Percentiles rank a stretch among this genome's conserved stretches.
These are phyloP conservation scores for Tiphia femorata DNA, from an alignment of 2,888 invertebrate genomes.

Conservation along the genomic window DNA sequence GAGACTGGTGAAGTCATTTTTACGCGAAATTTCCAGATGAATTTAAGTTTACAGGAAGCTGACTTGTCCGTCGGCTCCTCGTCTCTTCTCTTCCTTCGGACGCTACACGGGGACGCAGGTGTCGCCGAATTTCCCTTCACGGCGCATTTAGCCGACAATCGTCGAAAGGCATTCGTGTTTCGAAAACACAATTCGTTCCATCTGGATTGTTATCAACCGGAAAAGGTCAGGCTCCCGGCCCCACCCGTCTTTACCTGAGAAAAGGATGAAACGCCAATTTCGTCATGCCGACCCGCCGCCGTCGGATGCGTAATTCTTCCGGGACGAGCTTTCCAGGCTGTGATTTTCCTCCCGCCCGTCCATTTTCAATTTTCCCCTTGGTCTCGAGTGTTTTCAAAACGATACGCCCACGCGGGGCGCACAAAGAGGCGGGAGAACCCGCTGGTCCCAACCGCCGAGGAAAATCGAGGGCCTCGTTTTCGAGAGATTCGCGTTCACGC, in stretches of 20 bases:
- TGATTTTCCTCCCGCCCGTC: constrained; percentile 8
- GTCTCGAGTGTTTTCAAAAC: too few relatives aligned
- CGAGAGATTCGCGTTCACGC: too few relatives aligned
- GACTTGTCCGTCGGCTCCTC: too few relatives aligned
- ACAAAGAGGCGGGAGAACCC: too few relatives aligned
- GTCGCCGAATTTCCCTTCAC: constrained; percentile 42
- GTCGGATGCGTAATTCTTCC: constrained; percentile 17
- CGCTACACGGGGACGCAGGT: constrained; percentile 38
- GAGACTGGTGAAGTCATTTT: too few relatives aligned
- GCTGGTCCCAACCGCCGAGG: too few relatives aligned
- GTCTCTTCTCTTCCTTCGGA: too few relatives aligned
- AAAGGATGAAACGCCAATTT: constrained; percentile 36
- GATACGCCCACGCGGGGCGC: too few relatives aligned
- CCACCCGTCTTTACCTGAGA: constrained; percentile 4
- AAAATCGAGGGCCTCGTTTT: too few relatives aligned
- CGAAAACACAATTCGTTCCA: constrained; percentile 65
- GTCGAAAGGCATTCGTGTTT: constrained; percentile 54
- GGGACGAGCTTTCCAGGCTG: not conserved
- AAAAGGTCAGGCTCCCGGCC: constrained; percentile 22
- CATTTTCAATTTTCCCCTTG: too few relatives aligned
- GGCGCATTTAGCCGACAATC: constrained; percentile 32
- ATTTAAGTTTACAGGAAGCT: too few relatives aligned
- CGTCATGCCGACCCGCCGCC: constrained; percentile 43
- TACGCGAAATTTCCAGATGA: too few relatives aligned
- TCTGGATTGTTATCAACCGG: constrained; percentile 55